Evolutionary conservation across 2,113 vertebrate genomes (phyloP).

Genomic region (Corvus cornix): DNA sequence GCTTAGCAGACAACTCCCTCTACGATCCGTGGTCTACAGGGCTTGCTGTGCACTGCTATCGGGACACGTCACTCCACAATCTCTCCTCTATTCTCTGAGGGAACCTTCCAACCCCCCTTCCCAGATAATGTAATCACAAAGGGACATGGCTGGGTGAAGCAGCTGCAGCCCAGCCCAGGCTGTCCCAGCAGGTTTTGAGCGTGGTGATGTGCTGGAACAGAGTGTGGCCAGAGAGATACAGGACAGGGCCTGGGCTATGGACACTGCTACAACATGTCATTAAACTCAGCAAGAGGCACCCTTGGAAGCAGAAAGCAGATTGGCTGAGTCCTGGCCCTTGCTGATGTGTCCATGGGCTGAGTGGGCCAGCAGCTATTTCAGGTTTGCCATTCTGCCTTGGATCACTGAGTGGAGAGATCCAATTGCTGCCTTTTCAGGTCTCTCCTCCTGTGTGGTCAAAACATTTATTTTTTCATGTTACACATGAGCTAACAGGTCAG

Average conservation of each 20-base stretch:
- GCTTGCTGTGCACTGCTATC: background rate
- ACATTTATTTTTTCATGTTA: background rate
- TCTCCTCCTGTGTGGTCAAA: background rate
- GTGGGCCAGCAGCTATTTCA: background rate
- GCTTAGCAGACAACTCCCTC: background rate
- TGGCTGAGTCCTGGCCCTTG: background rate
- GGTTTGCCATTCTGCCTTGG: background rate
- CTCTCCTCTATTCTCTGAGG: background rate
- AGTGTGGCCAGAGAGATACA: fast-evolving
- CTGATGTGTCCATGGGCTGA: background rate
- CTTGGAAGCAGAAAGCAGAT: background rate
- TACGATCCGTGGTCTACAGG: fast-evolving
- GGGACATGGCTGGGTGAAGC: background rate
- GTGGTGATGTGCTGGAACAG: background rate
- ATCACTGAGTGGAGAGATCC: background rate
- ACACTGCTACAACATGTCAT: background rate
- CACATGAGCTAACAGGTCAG: background rate
- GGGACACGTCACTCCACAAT: background rate
- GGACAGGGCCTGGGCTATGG: background rate
- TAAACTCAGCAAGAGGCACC: background rate
- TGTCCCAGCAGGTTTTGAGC: background rate
- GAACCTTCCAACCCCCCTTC: background rate
- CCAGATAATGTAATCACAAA: fast-evolving
- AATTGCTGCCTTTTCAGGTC: background rate
- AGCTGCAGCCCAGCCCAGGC: background rate